A percentile compares a stretch with the other conserved stretches of the same genome.
Evolutionary conservation across 2,797 vertebrate genomes (phyloP).

Genomic region (Chelonia mydas): DNA sequence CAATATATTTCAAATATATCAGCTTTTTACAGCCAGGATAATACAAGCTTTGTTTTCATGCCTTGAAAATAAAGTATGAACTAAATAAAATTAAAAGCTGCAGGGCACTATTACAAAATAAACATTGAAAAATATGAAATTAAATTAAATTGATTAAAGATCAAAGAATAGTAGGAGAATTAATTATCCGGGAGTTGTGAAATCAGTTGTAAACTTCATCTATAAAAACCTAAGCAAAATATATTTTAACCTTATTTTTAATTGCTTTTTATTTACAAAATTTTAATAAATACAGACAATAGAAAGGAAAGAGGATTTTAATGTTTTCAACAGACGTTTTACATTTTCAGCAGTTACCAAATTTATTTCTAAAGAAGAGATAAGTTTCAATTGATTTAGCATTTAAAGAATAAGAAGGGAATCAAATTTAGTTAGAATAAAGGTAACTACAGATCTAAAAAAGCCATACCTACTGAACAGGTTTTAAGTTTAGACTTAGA

Average conservation of each 20-base stretch:
- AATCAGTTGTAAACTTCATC: conserved; percentile 52
- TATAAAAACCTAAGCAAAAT: conserved; percentile 19
- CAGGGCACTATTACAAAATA: conserved; percentile 54
- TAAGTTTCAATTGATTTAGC: not conserved
- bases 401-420: not conserved
- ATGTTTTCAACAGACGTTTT: not conserved
- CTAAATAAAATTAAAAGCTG: conserved; percentile 60
- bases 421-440: not conserved
- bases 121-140: conserved; percentile 56
- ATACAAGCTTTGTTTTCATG: conserved; percentile 15
- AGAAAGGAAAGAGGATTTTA: not conserved
- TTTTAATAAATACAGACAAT: conserved; percentile 39
- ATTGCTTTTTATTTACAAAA: conserved; percentile 50
- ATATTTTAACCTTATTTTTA: conserved; percentile 57
- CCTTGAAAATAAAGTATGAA: conserved; percentile 64
- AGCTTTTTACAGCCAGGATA: not conserved
- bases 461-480: not conserved
- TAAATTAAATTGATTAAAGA: conserved; percentile 75
- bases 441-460: not conserved
- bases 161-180: conserved; percentile 69
- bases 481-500: not conserved
- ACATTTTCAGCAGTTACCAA: not conserved
- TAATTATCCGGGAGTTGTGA: conserved; percentile 58
- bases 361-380: not conserved
- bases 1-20: no score